Evolutionary conservation across 2,113 vertebrate species (phyloP).

Genomic region (Crypturellus undulatus): DNA sequence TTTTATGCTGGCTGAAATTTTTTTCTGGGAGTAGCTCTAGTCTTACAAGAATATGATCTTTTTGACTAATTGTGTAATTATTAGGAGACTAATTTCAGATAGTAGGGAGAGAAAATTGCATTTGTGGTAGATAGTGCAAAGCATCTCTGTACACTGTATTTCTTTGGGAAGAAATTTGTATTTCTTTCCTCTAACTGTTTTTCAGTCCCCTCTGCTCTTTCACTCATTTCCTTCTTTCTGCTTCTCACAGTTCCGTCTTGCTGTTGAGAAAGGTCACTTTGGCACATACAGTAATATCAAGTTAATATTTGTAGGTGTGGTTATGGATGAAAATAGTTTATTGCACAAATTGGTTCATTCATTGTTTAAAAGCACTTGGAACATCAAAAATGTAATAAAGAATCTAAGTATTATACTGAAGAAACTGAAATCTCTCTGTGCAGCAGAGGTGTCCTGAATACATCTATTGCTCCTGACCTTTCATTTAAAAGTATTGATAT

Average conservation of each 20-base stretch:
- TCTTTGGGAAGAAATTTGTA: not conserved
- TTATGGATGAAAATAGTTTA: not conserved
- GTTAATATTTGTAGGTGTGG: not conserved
- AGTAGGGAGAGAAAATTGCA: not conserved
- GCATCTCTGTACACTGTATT: not conserved
- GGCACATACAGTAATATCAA: not conserved
- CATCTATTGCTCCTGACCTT: not conserved
- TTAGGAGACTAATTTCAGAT: not conserved
- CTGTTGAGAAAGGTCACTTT: not conserved
- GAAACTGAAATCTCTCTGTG: not conserved
- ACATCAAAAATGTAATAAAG: not conserved
- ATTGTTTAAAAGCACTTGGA: not conserved
- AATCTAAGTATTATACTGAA: not conserved
- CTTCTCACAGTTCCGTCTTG: not conserved
- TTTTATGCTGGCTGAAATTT: constrained; percentile 49
- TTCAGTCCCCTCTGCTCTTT: not conserved
- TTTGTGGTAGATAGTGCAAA: not conserved
- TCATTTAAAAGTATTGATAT: not conserved
- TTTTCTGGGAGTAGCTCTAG: constrained; percentile 9
- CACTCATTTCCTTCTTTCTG: not conserved
- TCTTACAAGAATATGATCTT: not conserved
- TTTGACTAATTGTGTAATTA: not conserved
- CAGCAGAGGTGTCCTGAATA: not conserved
- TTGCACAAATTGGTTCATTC: not conserved
- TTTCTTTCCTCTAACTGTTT: not conserved